Percentiles rank a stretch among this genome's conserved stretches.
phyloP scores from a whole-genome alignment of 2,113 vertebrate species.

The Macroglossus sobrinus region DNA sequence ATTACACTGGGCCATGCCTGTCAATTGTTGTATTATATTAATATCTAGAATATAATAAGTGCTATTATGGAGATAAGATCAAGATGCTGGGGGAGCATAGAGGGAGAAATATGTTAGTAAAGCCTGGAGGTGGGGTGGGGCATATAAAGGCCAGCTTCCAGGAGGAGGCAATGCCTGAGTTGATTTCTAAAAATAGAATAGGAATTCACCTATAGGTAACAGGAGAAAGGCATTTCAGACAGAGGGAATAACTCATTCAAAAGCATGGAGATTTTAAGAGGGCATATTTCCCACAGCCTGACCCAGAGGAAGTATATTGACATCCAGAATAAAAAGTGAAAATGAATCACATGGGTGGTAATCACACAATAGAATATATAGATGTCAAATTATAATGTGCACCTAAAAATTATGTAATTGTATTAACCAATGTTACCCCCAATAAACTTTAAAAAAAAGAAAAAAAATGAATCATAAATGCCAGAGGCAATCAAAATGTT shows the following conservation, averaged over 20 bases:
- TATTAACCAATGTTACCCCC: too few species aligned
- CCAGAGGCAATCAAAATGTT: not conserved
- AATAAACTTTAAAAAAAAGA: too few species aligned
- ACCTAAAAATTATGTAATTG: too few species aligned
- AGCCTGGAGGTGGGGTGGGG: not conserved
- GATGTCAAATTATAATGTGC: too few species aligned
- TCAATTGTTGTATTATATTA: not conserved
- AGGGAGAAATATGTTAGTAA: not conserved
- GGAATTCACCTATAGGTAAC: not conserved
- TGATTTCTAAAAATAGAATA: not conserved
- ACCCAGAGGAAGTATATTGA: not conserved
- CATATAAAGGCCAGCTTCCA: not conserved
- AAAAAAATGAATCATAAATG: not conserved
- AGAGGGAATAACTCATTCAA: not conserved
- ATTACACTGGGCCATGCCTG: not conserved
- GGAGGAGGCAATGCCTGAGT: not conserved
- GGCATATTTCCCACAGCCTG: not conserved
- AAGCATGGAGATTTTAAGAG: not conserved
- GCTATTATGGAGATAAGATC: not conserved
- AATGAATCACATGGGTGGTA: not conserved
- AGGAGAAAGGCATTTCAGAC: not conserved
- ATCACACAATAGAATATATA: too few species aligned
- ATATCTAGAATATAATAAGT: not conserved
- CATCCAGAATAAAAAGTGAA: not conserved
- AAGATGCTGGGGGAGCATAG: not conserved